Percentiles rank a stretch among this genome's conserved stretches.
phyloP scores from a whole-genome alignment of 2,113 vertebrate species.

The Elgaria multicarinata region DNA sequence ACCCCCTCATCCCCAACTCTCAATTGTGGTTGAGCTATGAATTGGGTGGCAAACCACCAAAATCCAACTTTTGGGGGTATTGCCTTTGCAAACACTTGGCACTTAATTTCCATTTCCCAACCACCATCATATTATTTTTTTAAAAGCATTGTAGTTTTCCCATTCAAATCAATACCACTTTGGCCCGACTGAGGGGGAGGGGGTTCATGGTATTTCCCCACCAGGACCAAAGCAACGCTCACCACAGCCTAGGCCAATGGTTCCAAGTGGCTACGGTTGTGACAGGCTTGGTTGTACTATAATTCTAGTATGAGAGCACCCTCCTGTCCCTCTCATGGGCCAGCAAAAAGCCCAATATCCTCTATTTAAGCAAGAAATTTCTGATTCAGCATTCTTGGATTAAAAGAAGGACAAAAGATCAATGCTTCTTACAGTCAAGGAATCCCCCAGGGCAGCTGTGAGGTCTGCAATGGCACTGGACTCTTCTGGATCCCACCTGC shows the following conservation, averaged over 20 bases:
- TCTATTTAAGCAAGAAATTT: not conserved
- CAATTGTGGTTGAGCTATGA: too few species aligned
- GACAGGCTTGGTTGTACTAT: not conserved
- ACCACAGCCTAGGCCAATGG: not conserved
- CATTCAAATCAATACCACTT: not conserved
- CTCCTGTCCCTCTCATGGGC: not conserved
- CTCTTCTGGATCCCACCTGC: too few species aligned
- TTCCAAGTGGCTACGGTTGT: not conserved
- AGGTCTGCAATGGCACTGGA: too few species aligned
- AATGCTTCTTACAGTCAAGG: conserved; percentile 84
- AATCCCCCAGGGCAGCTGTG: conserved; percentile 92
- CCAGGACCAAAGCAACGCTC: not conserved
- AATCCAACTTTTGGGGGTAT: not conserved
- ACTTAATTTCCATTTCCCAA: not conserved
- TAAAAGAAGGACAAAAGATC: conserved; percentile 25
- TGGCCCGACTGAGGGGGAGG: not conserved
- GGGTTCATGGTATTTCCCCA: not conserved
- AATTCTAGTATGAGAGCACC: not conserved
- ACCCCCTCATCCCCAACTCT: too few species aligned
- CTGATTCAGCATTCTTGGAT: conserved; percentile 27
- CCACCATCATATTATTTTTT: not conserved
- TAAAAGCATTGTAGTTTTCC: not conserved
- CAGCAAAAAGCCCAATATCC: not conserved
- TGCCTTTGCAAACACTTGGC: not conserved
- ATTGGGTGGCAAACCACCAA: not conserved